Percentiles rank a stretch among this genome's conserved stretches.
Evolutionary conservation across 2,113 vertebrate genomes (phyloP).

Genomic region (Boleophthalmus pectinirostris): DNA sequence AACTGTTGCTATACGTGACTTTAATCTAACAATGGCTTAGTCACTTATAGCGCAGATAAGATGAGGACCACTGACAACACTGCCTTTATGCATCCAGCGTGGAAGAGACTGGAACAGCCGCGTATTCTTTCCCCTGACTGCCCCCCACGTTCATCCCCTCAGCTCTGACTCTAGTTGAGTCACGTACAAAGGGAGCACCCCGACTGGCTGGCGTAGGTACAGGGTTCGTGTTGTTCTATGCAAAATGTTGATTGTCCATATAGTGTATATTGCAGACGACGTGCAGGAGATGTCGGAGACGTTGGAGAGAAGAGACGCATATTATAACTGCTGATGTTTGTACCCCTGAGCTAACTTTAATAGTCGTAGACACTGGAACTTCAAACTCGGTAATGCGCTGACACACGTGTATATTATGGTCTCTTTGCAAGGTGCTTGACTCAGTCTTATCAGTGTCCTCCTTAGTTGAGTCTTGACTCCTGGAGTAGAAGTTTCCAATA

Average conservation of each 20-base stretch:
- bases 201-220: conserved; percentile 40
- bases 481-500: neutral
- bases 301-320: conserved; percentile 19
- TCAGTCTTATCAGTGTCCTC: neutral
- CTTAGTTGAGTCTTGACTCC: neutral
- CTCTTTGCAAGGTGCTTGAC: conserved; percentile 14
- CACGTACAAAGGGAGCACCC: conserved; percentile 41
- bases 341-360: conserved; percentile 55
- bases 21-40: conserved; percentile 21
- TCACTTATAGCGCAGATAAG: conserved; percentile 25
- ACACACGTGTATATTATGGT: conserved; percentile 18
- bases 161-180: conserved; percentile 58
- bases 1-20: conserved; percentile 26
- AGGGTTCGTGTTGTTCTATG: neutral
- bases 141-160: conserved; percentile 30
- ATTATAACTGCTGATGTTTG: conserved; percentile 42
- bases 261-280: conserved; percentile 61
- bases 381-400: conserved; percentile 31
- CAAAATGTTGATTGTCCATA: conserved; percentile 42
- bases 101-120: conserved; percentile 24
- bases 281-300: conserved; percentile 30
- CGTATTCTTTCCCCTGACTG: neutral
- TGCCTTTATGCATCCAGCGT: conserved; percentile 21
- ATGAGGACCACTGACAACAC: conserved; percentile 7
- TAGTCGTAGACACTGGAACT: conserved; percentile 38